These are phyloP conservation scores for Amphipyra berbera DNA, from an alignment of 2,888 invertebrate species.

Conservation along the genomic window DNA sequence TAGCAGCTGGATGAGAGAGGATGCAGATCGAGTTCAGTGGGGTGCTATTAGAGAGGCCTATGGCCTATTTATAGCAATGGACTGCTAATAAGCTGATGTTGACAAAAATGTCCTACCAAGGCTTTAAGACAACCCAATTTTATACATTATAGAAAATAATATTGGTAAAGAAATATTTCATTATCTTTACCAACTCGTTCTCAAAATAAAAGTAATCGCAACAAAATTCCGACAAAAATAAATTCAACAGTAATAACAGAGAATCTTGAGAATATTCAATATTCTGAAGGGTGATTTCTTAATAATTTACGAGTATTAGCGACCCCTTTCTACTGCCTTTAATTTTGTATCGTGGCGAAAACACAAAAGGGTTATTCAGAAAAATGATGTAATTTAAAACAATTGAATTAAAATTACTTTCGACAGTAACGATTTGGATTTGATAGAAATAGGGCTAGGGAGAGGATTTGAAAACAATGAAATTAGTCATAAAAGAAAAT, in stretches of 20 bases:
- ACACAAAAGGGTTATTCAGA: constrained; percentile 64
- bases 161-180: too few species aligned
- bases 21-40: too few species aligned
- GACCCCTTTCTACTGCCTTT: constrained; percentile 55
- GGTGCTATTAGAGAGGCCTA: too few species aligned
- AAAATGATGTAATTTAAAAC: constrained; percentile 57
- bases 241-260: constrained; percentile 39
- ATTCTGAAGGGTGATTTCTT: constrained; percentile 57
- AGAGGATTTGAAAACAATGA: too few species aligned
- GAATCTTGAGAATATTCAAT: constrained; percentile 51
- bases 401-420: constrained; percentile 57
- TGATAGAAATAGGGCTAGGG: constrained; percentile 8
- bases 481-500: too few species aligned
- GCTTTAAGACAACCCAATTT: too few species aligned
- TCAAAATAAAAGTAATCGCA: constrained; percentile 15
- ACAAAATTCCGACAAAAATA: constrained; percentile 39
- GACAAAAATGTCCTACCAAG: too few species aligned
- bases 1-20: too few species aligned
- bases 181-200: too few species aligned
- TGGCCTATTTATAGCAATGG: too few species aligned
- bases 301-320: constrained; percentile 60
- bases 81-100: too few species aligned
- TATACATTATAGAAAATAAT: too few species aligned
- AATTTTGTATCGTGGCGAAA: constrained; percentile 65
- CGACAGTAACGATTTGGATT: constrained; percentile 29